Conservation (phyloP, 2,113 vertebrate species). For the Podarcis cretensis region DNA sequence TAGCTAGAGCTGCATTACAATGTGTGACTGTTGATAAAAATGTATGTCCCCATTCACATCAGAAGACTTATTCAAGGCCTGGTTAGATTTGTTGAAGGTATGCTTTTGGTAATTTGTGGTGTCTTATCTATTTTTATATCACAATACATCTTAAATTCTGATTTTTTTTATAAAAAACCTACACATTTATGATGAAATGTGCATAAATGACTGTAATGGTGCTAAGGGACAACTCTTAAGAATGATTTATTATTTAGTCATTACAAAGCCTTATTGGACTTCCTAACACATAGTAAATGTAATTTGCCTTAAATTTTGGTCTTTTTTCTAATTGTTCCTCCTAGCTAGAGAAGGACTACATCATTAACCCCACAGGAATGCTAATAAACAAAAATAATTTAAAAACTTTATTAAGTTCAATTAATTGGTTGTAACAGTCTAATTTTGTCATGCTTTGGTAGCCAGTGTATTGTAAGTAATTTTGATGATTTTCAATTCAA, state of each 20-base stretch:
- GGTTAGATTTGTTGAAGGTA: too few species aligned
- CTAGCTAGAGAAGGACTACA: constrained; percentile 52
- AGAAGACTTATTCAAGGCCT: too few species aligned
- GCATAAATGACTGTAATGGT: constrained; percentile 34
- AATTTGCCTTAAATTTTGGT: constrained; percentile 58
- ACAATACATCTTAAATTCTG: too few species aligned
- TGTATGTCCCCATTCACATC: too few species aligned
- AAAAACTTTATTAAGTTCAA: constrained; percentile 75
- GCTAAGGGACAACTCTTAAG: constrained; percentile 52
- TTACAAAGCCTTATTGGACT: constrained; percentile 58
- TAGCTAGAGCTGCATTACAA: too few species aligned
- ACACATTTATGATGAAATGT: neutral
- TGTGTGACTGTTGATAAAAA: too few species aligned
- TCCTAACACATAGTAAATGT: constrained; percentile 61
- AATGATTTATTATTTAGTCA: constrained; percentile 62
- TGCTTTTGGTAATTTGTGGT: neutral
- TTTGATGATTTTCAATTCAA: constrained; percentile 73
- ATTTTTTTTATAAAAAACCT: too few species aligned
- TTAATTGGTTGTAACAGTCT: constrained; percentile 73
- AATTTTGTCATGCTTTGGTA: constrained; percentile 76
- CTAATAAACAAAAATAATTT: constrained; percentile 77
- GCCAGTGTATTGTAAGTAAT: constrained; percentile 76
- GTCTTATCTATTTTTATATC: neutral
- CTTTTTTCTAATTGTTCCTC: constrained; percentile 62
- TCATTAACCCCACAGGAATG: constrained; percentile 69